Evolutionary conservation across 2,888 invertebrate species (phyloP).

Genomic region (Oscheius sp.): DNA sequence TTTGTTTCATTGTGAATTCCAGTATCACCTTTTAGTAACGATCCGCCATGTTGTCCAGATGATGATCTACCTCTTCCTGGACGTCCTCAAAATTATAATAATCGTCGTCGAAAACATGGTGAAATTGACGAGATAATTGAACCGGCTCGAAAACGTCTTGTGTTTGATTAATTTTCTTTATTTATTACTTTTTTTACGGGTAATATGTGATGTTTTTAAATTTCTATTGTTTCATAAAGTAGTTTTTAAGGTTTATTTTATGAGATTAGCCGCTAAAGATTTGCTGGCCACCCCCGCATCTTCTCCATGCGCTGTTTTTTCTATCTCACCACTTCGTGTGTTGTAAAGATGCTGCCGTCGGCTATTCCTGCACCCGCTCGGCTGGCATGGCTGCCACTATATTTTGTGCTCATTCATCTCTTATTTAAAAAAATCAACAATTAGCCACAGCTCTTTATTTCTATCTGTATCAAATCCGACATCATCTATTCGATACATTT

Average conservation of each 20-base stretch:
- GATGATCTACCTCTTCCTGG: constrained; percentile 67
- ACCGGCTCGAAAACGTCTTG: constrained; percentile 32
- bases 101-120: constrained; percentile 19
- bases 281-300: constrained; percentile 6
- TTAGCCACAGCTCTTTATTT: too few species aligned
- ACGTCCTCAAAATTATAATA: constrained; percentile 19
- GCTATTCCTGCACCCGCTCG: constrained; percentile 24
- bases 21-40: constrained; percentile 36
- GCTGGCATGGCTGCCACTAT: too few species aligned
- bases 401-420: too few species aligned
- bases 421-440: too few species aligned
- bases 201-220: neutral
- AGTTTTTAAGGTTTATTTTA: too few species aligned
- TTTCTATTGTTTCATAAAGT: neutral
- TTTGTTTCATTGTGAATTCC: neutral
- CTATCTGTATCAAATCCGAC: too few species aligned
- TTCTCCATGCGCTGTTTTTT: constrained; percentile 35
- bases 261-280: neutral
- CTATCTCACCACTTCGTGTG: constrained; percentile 24
- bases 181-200: neutral
- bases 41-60: constrained; percentile 67
- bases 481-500: too few species aligned
- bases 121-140: constrained; percentile 6
- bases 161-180: constrained; percentile 20
- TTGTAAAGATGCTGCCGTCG: constrained; percentile 25